Base-by-base conservation (phyloP, 2,797 vertebrate species). In the Sarcoramphus papa region DNA sequence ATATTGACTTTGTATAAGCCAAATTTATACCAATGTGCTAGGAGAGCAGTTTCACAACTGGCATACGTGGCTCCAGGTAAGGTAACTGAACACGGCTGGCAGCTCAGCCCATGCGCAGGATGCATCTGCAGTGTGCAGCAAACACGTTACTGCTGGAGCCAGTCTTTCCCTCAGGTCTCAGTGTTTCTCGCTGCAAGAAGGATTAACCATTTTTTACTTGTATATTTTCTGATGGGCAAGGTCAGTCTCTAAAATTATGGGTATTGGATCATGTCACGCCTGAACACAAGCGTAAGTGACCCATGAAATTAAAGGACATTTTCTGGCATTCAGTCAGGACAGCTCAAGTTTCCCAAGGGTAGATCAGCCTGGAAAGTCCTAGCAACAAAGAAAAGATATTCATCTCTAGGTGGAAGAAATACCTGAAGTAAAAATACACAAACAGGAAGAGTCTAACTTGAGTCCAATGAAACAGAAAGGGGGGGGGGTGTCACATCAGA, bases 251-350 rank as follows among this genome's bases (percentile, higher is more conserved):
- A 91, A 88, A 76, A 60, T 31, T 21, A 83, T 50, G 68, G n/a
- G 19, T 68, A 47, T 17, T 43, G 53, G 27, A 77, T 91, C 14
- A 12, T 7, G 41, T 74, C 78, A 83, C 0, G 8, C 84, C 85
- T 83, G 68, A 93, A 57, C 77, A 45, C 3, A 14, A 60, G 43
- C 0, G 0, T 77, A 76, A 93, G 81, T 93, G 89, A 95, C 53
- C 89, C 41, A 5, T 92, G 91, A 88, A 95, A 96, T 95, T 87
- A 94, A 95, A 91, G 64, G 45, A 64, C 48, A 3, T 57, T 62
- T 92, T 63, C 59, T 2, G 2, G 21, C 50, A 47, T 83, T 90
- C 0, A 0, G 18, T 85, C 3, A 3, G 79, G 69, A 92, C 78
- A 83, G 78, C 45, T 60, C 31, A 40, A 10, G 33, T 37, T 91